A percentile compares a stretch with the other conserved stretches of the same genome.
phyloP scores from a whole-genome alignment of 2,888 invertebrate genomes.

The Boloria euphrosyne region DNA sequence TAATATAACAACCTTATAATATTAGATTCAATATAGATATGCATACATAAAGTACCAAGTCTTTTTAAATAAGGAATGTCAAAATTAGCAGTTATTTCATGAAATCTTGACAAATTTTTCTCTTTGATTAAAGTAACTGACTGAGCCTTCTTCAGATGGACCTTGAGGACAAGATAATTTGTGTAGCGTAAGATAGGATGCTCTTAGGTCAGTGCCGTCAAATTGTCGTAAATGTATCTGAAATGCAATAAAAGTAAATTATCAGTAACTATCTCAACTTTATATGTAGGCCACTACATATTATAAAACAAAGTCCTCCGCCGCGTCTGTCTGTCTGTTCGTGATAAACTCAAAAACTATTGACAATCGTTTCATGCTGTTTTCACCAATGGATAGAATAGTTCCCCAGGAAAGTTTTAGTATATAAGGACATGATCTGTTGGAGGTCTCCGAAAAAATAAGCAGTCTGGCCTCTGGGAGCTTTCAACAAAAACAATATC shows the following conservation, averaged over 20 bases:
- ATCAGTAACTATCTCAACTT: neutral
- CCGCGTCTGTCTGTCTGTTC: too few species aligned
- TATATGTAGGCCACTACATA: too few species aligned
- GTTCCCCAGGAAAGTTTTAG: too few species aligned
- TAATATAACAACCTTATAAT: neutral
- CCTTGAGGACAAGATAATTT: conserved; percentile 55
- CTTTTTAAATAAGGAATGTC: conserved; percentile 13
- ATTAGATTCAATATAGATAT: conserved; percentile 1
- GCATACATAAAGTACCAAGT: conserved; percentile 1
- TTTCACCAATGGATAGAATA: too few species aligned
- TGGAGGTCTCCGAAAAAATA: too few species aligned
- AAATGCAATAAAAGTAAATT: conserved; percentile 43
- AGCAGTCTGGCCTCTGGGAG: too few species aligned
- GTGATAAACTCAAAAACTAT: too few species aligned
- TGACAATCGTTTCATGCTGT: too few species aligned
- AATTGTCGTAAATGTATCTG: conserved; percentile 89
- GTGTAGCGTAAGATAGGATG: conserved; percentile 80
- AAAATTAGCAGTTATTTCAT: conserved; percentile 39
- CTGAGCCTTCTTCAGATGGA: conserved; percentile 65
- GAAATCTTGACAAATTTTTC: conserved; percentile 71
- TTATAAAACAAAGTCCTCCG: too few species aligned
- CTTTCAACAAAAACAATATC: too few species aligned
- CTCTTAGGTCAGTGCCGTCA: conserved; percentile 83
- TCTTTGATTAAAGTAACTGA: conserved; percentile 71
- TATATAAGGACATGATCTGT: too few species aligned